Evolutionary conservation across 2,113 vertebrate genomes (phyloP).

Genomic region (Cisticola juncidis): DNA sequence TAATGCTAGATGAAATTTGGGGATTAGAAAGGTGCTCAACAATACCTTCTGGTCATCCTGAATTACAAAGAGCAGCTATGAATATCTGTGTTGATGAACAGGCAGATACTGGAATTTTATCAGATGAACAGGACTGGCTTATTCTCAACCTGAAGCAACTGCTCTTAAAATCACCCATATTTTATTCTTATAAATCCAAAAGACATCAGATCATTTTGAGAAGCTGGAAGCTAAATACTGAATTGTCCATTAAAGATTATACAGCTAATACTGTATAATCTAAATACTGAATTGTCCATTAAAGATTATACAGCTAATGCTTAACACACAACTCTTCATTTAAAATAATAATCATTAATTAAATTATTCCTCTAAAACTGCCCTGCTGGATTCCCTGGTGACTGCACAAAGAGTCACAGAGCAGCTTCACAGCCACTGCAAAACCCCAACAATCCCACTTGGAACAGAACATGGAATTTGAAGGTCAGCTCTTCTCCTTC

Average conservation of each 20-base stretch:
- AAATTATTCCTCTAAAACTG: background rate
- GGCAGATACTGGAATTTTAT: background rate
- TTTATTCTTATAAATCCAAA: background rate
- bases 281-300: no score
- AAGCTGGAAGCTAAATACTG: background rate
- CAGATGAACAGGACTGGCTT: background rate
- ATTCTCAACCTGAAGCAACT: background rate
- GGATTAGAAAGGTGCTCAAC: background rate
- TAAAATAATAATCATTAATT: background rate
- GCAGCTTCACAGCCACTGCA: background rate
- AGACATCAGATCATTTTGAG: background rate
- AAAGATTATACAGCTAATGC: background rate
- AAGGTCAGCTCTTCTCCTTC: background rate
- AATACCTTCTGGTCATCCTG: background rate
- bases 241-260: background rate
- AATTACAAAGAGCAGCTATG: background rate
- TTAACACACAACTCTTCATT: background rate
- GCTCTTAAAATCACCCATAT: background rate
- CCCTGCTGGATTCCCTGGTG: background rate
- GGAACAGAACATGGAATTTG: background rate
- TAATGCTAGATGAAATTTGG: background rate
- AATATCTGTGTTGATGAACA: background rate
- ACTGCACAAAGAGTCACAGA: background rate
- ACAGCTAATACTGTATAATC: background rate
- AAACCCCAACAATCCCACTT: background rate